Evolutionary conservation across 1,140 invertebrate genomes (phyloP), one percentile per base, ranked within the genome.

Genomic region (Trichonephila clavata): DNA sequence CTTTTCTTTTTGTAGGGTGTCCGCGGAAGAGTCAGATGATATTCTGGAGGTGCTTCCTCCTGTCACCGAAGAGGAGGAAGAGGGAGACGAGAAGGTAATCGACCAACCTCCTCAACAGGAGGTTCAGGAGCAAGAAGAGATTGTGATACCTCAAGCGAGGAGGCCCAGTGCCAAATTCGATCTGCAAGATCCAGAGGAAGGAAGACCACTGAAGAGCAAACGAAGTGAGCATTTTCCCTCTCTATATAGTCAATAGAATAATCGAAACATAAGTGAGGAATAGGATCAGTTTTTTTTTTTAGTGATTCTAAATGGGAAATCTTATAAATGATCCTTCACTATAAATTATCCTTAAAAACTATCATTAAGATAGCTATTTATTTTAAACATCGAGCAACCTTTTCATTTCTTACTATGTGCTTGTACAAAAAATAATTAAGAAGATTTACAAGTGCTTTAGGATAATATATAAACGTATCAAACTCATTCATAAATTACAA

Each of bases 31-130:
- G 18, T 27, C 6, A 2, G 93, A 94, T 60, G 93, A 90, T n/a
- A 90, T 94, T 21, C 32, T 94, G 50, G 93, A 94, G 57, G 93
- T 83, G 7, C 81, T 94, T 6, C 87, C 93, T 8, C 86, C 93
- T 13, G 71, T 89, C n/a, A 77, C 77, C 0, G 93, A 94, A 59
- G 71, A 93, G 57, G 86, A 87, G 20, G 86, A 93, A 27, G 43
- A 86, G 0, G 91, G 61, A 1, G 86, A 81, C 0, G 71, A 61
- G 77, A 61, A 2, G 32, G 10, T 13, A 27, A 8, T 7, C 2
- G 81, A 57, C 8, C 65, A 84, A 21, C 24, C 6, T 10, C 60
- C 59, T 2, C 57, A 24, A 16, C n/a, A 68, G 32, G 81, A 92
- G 16, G 1, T 21, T 2, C 77, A 81, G 21, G 90, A 83, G 2